Base-by-base conservation (phyloP, 2,113 vertebrate species). In the Hystrix brachyura region DNA sequence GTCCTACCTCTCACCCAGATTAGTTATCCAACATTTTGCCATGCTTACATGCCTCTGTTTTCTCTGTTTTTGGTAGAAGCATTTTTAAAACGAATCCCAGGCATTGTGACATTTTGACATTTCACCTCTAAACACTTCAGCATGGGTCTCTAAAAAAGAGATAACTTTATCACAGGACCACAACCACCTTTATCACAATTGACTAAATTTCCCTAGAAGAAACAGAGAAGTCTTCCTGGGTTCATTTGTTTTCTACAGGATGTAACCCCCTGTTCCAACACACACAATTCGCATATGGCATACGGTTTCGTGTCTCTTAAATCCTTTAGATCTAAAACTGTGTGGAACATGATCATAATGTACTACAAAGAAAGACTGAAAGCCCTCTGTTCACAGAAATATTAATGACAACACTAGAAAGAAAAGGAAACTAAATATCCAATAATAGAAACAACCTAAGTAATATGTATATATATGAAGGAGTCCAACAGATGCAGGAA, bases 201-300 rank as follows among this genome's bases (percentile, higher is more conserved):
- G 83, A 57, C 32, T 86, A 27, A 3, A 76, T 82, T 81, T 91
- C 23, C 46, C 25, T 34, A 12, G 13, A 74, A 76, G 43, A 74
- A 57, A 69, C 27, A 34, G 32, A 15, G 12, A 78, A 43, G 59
- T 59, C 27, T 65, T 84, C 57, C 19, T 23, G 43, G 78, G 18
- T 87, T 38, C 13, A 46, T 76, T 94, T 74, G 23, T 27, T 86
- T 81, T n/a, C 60, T 87, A 92, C 92, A 72, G 80, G 17, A 90
- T 32, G 51, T 60, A 71, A 23, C 11, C 18, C 60, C 1, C 60
- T 23, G 8, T 5, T 29, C 32, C 76, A 48, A 59, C 51, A 69
- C 46, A 62, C 62, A 32, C 29, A 59, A 5, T 51, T 34, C 1
- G 76, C 1, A 43, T 23, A 46, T 10, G 27, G 32, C 19, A 15